Percentiles rank a stretch among this genome's conserved stretches.
Conservation (phyloP, 1,140 invertebrate genomes). For the Drosophila sechellia region DNA sequence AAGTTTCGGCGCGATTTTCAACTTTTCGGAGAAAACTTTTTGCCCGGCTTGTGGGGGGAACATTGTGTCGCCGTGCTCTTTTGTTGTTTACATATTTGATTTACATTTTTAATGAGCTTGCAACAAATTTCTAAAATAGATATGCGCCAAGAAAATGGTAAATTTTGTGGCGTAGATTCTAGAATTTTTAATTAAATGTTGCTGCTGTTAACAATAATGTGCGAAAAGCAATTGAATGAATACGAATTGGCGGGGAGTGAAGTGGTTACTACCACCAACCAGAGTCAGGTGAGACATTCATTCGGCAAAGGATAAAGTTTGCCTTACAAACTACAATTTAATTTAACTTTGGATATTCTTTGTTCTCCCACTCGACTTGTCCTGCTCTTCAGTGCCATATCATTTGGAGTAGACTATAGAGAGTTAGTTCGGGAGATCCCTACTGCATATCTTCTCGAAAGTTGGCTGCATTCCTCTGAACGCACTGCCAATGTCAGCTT, state of each 20-base stretch:
- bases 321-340: constrained; percentile 82
- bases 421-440: constrained; percentile 1
- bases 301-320: constrained; percentile 71
- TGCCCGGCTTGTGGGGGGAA: not conserved
- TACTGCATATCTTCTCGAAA: constrained; percentile 8
- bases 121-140: constrained; percentile 50
- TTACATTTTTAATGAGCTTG: constrained; percentile 75
- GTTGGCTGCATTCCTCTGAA: constrained; percentile 54
- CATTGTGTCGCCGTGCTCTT: constrained; percentile 44
- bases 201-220: constrained; percentile 2
- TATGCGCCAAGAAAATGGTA: constrained; percentile 47
- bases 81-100: constrained; percentile 58
- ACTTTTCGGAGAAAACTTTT: constrained; percentile 49
- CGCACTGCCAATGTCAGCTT: constrained; percentile 49
- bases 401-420: constrained; percentile 54
- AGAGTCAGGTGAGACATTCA: constrained; percentile 41
- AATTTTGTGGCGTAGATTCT: constrained; percentile 45
- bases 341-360: constrained; percentile 84
- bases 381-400: constrained; percentile 48
- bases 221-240: constrained; percentile 53
- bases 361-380: constrained; percentile 61
- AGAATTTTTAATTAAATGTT: constrained; percentile 69
- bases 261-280: not conserved
- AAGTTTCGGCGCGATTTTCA: constrained; percentile 55
- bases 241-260: not conserved